These are phyloP conservation scores for Anhinga rufa DNA, from an alignment of 2,113 vertebrate species.

Conservation along the genomic window DNA sequence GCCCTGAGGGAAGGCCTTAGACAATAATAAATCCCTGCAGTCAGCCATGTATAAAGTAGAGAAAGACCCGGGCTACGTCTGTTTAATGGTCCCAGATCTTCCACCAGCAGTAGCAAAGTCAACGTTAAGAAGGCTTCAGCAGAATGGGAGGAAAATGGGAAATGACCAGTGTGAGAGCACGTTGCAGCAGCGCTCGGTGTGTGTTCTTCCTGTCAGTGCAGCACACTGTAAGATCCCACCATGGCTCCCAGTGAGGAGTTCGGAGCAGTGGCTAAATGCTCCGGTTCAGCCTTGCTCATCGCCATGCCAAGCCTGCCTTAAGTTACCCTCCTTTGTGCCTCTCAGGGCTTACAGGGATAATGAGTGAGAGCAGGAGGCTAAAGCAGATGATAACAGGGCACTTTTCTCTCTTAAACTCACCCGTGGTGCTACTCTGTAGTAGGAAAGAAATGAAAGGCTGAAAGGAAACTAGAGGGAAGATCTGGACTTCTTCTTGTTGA, in stretches of 20 bases:
- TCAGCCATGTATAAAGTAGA: neutral
- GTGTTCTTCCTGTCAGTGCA: neutral
- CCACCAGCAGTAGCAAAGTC: neutral
- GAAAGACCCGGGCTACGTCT: neutral
- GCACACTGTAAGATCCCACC: neutral
- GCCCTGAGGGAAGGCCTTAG: neutral
- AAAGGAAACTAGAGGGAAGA: neutral
- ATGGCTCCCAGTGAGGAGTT: rapidly evolving
- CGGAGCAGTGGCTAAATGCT: neutral
- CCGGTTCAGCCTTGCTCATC: neutral
- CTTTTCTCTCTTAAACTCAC: neutral
- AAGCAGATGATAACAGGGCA: neutral
- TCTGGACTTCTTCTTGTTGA: neutral
- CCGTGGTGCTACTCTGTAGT: neutral
- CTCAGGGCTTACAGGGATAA: neutral
- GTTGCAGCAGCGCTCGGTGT: neutral
- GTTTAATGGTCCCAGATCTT: neutral
- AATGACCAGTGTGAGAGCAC: neutral
- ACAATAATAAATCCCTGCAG: neutral
- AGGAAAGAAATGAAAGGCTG: neutral
- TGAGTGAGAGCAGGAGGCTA: neutral
- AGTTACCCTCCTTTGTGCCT: too few relatives aligned
- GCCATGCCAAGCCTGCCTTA: neutral
- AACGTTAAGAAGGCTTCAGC: neutral
- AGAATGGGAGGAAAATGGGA: neutral